Base-by-base conservation (phyloP, 2,888 invertebrate species). In the Dascillus cervinus region DNA sequence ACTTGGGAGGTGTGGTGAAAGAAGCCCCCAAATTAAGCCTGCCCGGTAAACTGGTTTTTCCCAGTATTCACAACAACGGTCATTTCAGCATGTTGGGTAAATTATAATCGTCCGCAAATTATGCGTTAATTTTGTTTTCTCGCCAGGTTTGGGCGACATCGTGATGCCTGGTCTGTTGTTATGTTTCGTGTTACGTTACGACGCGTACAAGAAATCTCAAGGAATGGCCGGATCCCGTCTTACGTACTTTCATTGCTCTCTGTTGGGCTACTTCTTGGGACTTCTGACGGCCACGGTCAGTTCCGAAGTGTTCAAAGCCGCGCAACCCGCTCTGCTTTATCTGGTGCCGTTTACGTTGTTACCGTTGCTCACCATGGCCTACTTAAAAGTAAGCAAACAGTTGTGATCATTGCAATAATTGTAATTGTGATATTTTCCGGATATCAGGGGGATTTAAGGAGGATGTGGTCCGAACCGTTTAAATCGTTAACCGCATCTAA, bases 401-500 rank as follows among this genome's bases (percentile, higher is more conserved):
- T n/a, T n/a, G n/a, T n/a, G n/a, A n/a, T n/a, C n/a, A 30, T 24
- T 2, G 2, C 13, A 14, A n/a, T n/a, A 31, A 3, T 26, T 27
- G 5, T 27, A 22, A 6, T 4, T 6, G 3, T 21, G 9, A 22
- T 8, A 11, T 11, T 11, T n/a, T 22, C 11, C 2, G 50, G 26
- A 44, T 69, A 64, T 4, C 67, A 95, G 94, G 95, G 96, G 46
- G 96, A 96, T 71, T 73, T 96, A 53, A 74, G 92, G 61, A 77
- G 94, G 55, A 96, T 96, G 95, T 96, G 96, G 96, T 90, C 89
- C 58, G 95, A 92, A 67, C 91, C 91, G 46, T 92, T 92, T 69
- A 88, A 87, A 68, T 73, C 82, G 50, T 82, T 86, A 54, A 76
- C 77, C 57, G 75, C 79, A 56, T 78, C 86, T 49, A 90, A 88